Evolutionary conservation across 2,797 vertebrate species (phyloP), one percentile per base, ranked within the genome.

Genomic region (Diceros bicornis): DNA sequence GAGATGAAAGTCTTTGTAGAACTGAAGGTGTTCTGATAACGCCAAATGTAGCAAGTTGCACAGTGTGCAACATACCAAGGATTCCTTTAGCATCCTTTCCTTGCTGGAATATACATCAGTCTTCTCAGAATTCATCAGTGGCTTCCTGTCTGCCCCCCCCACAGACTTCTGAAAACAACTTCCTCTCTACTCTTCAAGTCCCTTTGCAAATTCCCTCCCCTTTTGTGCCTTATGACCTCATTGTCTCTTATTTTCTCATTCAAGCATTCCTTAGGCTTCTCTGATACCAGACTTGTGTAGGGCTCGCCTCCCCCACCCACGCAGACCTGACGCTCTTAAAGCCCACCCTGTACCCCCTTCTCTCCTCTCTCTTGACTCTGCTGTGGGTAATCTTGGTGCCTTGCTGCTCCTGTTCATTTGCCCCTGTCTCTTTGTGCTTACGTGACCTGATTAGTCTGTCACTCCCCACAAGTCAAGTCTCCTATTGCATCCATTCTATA

Each of bases 91-190:
- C 77, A 66, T 41, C 84, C 52, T 75, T 94, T 72, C 59, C 85
- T 92, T 44, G 55, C 82, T 71, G 57, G 59, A 74, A 62, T 82
- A 62, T 32, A 62, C 6, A 20, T 64, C 21, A 6, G 41, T 69
- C 20, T 90, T 92, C 90, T 96, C 61, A 68, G 94, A 95, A 95
- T 79, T 75, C 83, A 88, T 29, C 75, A 91, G 69, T 68, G 75
- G 59, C 79, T 97, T 97, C 87, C 81, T 57, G 23, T 94, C 37
- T 90, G 77, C 72, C 72, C 55, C 50, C 20, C 5, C 4, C 59
- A 61, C 29, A 41, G 18, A 93, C 71, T 77, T 94, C 77, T 82
- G 23, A 47, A 82, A 88, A 41, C 93, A 64, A 52, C 44, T 75
- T 62, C 71, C 71, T 94, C 37, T 59, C 55, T 29, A 27, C 81